phyloP scores from a whole-genome alignment of 2,888 invertebrate genomes.

The Campoletis raptor region DNA sequence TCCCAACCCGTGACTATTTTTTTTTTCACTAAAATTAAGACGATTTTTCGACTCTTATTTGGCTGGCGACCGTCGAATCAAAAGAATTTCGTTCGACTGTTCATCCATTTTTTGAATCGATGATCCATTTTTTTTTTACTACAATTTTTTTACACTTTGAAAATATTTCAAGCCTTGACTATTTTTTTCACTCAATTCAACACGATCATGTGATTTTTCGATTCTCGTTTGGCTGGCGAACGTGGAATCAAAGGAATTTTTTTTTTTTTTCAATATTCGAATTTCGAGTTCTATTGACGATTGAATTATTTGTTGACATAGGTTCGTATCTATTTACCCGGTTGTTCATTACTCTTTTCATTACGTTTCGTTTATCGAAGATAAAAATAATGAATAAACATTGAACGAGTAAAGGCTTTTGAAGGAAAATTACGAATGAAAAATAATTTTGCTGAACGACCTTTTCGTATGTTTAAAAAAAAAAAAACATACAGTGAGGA shows the following conservation, averaged over 20 bases:
- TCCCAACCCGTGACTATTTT: slow-evolving; percentile 47
- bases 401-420: background rate
- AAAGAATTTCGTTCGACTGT: background rate
- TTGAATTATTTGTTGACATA: background rate
- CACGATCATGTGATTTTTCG: background rate
- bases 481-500: background rate
- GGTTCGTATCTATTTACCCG: background rate
- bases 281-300: background rate
- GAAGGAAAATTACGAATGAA: background rate
- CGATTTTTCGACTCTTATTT: background rate
- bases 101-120: background rate
- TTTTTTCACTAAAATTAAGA: background rate
- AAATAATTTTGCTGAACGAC: background rate
- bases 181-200: background rate
- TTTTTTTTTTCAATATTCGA: background rate
- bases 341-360: background rate
- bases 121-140: slow-evolving; percentile 56
- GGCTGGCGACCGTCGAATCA: background rate
- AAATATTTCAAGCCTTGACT: slow-evolving; percentile 52
- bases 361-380: background rate
- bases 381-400: background rate
- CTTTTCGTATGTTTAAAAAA: background rate
- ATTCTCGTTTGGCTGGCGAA: background rate
- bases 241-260: background rate
- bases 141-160: slow-evolving; percentile 51